Evolutionary conservation across 2,888 invertebrate genomes (phyloP).

Genomic region (Sesia apiformis): DNA sequence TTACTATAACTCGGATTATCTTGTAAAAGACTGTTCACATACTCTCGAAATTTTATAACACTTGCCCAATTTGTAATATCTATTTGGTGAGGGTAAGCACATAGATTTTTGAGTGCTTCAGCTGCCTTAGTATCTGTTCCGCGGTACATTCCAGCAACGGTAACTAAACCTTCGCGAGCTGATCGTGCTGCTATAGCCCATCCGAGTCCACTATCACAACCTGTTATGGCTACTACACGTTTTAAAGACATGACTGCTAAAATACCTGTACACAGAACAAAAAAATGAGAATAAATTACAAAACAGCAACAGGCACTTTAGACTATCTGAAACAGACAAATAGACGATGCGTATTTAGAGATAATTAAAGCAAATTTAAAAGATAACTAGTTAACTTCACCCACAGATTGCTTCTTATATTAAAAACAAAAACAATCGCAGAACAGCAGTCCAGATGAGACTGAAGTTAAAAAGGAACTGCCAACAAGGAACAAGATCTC

Average conservation of each 20-base stretch:
- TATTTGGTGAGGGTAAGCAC: constrained; percentile 70
- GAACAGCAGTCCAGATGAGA: not conserved
- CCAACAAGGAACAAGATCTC: constrained; percentile 20
- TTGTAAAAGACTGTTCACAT: constrained; percentile 55
- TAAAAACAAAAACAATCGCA: too few species aligned
- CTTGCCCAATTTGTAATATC: constrained; percentile 80
- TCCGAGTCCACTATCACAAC: constrained; percentile 91
- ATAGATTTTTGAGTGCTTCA: constrained; percentile 44
- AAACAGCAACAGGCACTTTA: too few species aligned
- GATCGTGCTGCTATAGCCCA: constrained; percentile 80
- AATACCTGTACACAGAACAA: not conserved
- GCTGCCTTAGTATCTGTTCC: constrained; percentile 72
- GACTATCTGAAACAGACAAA: too few species aligned
- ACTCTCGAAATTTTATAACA: constrained; percentile 63
- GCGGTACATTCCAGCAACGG: constrained; percentile 84
- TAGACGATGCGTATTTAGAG: not conserved
- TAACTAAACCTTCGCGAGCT: constrained; percentile 78
- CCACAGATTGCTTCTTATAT: not conserved
- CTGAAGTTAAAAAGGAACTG: constrained; percentile 29
- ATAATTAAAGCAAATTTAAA: not conserved
- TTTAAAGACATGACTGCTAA: not conserved
- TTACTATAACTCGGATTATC: constrained; percentile 68
- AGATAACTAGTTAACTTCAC: not conserved
- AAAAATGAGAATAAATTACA: too few species aligned
- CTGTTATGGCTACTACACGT: constrained; percentile 80